These are phyloP conservation scores for Idaea biselata DNA, from an alignment of 2,888 invertebrate genomes.

Conservation along the genomic window DNA sequence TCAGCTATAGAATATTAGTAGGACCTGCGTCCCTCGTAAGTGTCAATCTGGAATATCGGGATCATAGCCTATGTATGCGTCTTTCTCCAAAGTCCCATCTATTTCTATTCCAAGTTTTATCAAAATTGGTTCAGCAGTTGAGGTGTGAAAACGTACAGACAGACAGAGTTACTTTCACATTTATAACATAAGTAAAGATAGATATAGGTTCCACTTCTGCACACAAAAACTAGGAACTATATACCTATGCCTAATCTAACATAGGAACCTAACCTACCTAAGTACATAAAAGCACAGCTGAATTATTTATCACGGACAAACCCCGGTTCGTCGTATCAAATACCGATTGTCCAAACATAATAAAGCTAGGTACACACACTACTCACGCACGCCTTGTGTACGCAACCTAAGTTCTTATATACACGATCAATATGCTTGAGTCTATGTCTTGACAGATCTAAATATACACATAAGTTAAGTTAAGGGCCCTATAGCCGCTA, in stretches of 20 bases:
- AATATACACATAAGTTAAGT: too few species aligned
- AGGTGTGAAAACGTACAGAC: too few species aligned
- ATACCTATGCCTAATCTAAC: neutral
- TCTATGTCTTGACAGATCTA: constrained; percentile 8
- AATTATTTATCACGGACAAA: neutral
- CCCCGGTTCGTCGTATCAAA: constrained; percentile 16
- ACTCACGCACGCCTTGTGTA: constrained; percentile 21
- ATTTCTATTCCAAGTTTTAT: too few species aligned
- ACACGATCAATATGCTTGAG: neutral
- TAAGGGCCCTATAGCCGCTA: too few species aligned
- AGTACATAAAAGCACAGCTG: neutral
- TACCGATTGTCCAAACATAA: constrained; percentile 24
- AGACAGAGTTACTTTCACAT: too few species aligned
- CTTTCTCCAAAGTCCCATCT: too few species aligned
- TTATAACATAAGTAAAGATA: too few species aligned
- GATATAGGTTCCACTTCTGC: neutral
- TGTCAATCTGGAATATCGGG: too few species aligned
- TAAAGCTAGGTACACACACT: constrained; percentile 36
- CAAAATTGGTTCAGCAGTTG: too few species aligned
- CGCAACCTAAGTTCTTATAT: constrained; percentile 34
- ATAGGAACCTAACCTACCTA: neutral
- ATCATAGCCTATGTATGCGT: too few species aligned
- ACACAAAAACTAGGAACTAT: neutral
- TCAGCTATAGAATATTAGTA: too few species aligned
- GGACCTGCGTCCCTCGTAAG: too few species aligned